Conservation (phyloP, 2,113 vertebrate species). For the Polyodon spathula region DNA sequence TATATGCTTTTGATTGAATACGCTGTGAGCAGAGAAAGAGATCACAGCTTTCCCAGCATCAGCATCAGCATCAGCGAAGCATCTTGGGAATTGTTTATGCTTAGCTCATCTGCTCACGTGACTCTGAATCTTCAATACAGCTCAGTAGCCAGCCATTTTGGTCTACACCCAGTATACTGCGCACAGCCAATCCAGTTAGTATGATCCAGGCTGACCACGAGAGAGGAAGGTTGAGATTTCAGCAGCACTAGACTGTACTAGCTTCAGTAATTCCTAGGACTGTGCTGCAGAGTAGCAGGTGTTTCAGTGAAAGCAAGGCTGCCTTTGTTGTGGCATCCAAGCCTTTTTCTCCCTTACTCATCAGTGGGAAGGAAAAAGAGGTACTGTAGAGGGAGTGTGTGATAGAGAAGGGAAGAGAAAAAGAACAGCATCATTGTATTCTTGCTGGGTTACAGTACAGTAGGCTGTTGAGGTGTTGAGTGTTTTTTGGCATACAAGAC, state of each 20-base stretch:
- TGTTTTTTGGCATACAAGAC: constrained; percentile 21
- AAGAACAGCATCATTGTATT: constrained; percentile 31
- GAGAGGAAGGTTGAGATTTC: constrained; percentile 37
- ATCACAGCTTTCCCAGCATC: no score
- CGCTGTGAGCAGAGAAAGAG: no score
- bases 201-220: constrained; percentile 38
- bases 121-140: constrained; percentile 62
- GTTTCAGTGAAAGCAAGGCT: constrained; percentile 10
- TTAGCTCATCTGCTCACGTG: constrained; percentile 83
- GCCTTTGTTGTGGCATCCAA: constrained; percentile 30
- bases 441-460: constrained; percentile 15
- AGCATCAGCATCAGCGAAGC: constrained; percentile 37
- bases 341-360: constrained; percentile 25
- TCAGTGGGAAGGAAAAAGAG: constrained; percentile 28
- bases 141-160: constrained; percentile 94
- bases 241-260: constrained; percentile 24
- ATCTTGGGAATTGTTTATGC: constrained; percentile 60
- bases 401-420: neutral
- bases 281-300: constrained; percentile 21
- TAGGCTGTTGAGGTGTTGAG: neutral
- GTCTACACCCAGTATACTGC: constrained; percentile 82
- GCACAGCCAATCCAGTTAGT: constrained; percentile 65
- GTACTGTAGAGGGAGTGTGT: constrained; percentile 20
- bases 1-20: no score
- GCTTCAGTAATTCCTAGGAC: constrained; percentile 33